Evolutionary conservation across 2,888 invertebrate species (phyloP), one percentile per base, ranked within the genome.

Genomic region (Cephus pulcher): DNA sequence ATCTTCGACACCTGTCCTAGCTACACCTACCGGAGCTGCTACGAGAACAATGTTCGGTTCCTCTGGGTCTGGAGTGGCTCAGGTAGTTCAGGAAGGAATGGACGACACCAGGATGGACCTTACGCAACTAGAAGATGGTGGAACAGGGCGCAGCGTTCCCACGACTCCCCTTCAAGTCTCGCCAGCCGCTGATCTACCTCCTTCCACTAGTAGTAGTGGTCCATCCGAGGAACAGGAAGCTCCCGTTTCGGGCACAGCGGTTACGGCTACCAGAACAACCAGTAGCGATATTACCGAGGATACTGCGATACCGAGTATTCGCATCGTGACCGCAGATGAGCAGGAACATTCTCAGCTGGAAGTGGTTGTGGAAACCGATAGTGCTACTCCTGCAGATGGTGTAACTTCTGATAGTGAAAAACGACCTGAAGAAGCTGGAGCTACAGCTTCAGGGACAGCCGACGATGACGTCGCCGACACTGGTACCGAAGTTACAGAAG

Each of bases 81-180:
- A 93, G 82, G 92, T 93, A 33, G 93, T 92, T 32, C 93, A 94
- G 75, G 95, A 95, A 89, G 94, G 94, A 83, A 95, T 96, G 93
- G 96, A 96, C 91, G 96, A 96, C 90, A 95, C 95, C 75, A 93
- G 95, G 89, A 94, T 96, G 90, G 96, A 96, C 92, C 93, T 95
- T 68, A 94, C 95, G 80, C 93, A 94, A 84, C 90, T 94, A 82
- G 94, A 94, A 84, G 94, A 94, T 70, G 88, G 90, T 76, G 94
- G 94, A 74, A 94, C 95, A 56, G 95, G 95, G 9, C 92, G 95
- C 75, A 95, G 94, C 87, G 95, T 95, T 34, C 95, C 95, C 1
- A 94, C 94, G 68, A 95, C 95, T 0, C 95, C 95, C 2, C 91
- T 94, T 81, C 95, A 93, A 91, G 93, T 94, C 79, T 95, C 94